phyloP scores from a whole-genome alignment of 2,888 invertebrate species.

The Orthosia cruda region DNA sequence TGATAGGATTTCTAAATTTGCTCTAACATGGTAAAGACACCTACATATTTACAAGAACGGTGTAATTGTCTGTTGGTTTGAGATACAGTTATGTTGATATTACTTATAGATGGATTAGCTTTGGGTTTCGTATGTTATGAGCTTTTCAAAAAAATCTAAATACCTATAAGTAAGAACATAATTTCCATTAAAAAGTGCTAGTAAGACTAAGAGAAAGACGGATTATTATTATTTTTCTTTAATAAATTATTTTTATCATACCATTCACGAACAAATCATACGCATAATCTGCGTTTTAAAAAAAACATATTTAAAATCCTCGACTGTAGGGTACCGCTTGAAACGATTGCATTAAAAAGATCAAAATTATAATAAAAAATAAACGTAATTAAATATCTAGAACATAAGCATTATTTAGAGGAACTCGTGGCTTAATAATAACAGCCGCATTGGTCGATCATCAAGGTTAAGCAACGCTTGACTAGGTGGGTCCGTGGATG shows the following conservation, averaged over 20 bases:
- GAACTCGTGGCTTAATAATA: too few species aligned
- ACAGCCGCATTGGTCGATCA: too few species aligned
- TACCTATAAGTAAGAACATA: too few species aligned
- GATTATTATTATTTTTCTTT: too few species aligned
- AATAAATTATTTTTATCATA: too few species aligned
- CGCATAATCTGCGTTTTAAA: background rate
- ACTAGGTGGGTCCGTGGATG: too few species aligned
- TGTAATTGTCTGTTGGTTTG: constrained; percentile 77
- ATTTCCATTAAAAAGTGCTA: background rate
- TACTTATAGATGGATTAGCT: constrained; percentile 25
- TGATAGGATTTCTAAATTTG: background rate
- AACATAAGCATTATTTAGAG: background rate
- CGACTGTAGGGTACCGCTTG: background rate
- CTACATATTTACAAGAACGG: constrained; percentile 76
- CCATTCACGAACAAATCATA: too few species aligned
- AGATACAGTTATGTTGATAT: constrained; percentile 38
- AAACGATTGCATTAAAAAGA: background rate
- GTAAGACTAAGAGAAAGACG: background rate
- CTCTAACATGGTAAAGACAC: constrained; percentile 41
- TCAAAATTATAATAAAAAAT: background rate
- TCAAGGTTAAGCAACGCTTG: too few species aligned
- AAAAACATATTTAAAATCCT: too few species aligned
- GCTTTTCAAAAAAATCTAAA: too few species aligned
- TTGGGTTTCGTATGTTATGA: background rate
- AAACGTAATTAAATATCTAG: background rate